phyloP scores from a whole-genome alignment of 2,888 invertebrate species.

The Hylaea fasciaria region DNA sequence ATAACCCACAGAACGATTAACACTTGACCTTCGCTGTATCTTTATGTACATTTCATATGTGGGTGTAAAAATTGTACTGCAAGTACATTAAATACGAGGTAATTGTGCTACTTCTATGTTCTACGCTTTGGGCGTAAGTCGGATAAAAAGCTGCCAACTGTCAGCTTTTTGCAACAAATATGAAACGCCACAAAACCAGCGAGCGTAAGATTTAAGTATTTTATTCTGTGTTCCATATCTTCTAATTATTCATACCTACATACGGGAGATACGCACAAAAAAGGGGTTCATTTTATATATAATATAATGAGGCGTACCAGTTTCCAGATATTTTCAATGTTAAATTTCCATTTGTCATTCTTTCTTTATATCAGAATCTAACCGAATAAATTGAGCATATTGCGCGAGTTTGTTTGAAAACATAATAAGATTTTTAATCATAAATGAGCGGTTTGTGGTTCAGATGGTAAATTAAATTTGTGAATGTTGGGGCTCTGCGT shows the following conservation, averaged over 20 bases:
- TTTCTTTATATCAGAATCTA: constrained; percentile 48
- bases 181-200: no score
- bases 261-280: neutral
- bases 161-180: no score
- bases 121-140: no score
- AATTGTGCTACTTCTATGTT: no score
- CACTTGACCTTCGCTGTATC: constrained; percentile 38
- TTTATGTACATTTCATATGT: constrained; percentile 1
- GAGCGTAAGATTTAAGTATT: no score
- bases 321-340: neutral
- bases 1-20: no score
- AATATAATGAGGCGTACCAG: neutral
- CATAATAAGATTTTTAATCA: constrained; percentile 63
- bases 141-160: no score
- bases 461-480: constrained; percentile 56
- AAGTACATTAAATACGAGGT: no score
- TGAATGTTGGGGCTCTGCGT: constrained; percentile 51
- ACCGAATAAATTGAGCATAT: constrained; percentile 52
- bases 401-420: constrained; percentile 52
- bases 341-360: constrained; percentile 39
- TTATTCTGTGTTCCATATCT: no score
- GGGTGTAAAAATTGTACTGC: neutral
- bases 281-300: neutral
- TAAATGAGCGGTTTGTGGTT: constrained; percentile 58
- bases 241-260: no score